Conservation (phyloP, 2,113 vertebrate genomes). For the Mustela lutreola region DNA sequence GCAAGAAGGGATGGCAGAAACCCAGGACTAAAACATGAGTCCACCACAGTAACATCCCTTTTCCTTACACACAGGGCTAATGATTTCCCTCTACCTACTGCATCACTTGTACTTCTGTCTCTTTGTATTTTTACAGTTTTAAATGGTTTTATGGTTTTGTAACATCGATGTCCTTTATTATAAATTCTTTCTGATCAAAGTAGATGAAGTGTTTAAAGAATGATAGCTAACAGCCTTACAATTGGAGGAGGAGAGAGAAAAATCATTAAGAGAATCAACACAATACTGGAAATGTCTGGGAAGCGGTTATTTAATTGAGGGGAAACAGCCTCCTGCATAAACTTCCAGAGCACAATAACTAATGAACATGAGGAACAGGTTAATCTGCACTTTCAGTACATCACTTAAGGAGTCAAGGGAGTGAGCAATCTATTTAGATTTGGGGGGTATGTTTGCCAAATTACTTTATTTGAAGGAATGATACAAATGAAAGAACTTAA, state of each 20-base stretch:
- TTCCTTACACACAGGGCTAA: neutral
- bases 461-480: slow-evolving; percentile 37
- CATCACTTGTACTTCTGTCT: neutral
- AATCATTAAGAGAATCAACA: slow-evolving; percentile 20
- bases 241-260: neutral
- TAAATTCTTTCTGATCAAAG: slow-evolving; percentile 35
- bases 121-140: neutral
- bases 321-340: neutral
- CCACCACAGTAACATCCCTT: neutral
- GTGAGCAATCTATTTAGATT: neutral
- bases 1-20: neutral
- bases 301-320: slow-evolving; percentile 25
- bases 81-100: neutral
- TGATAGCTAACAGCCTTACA: neutral
- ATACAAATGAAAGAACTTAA: slow-evolving; percentile 2
- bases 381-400: neutral
- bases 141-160: slow-evolving; percentile 23
- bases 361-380: neutral
- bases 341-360: slow-evolving; percentile 14
- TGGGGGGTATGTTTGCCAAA: neutral
- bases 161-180: neutral
- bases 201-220: slow-evolving; percentile 44
- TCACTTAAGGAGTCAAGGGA: neutral
- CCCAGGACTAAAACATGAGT: neutral
- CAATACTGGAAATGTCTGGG: slow-evolving; percentile 6